phyloP scores from a whole-genome alignment of 2,113 vertebrate species.

The Tretioscincus oriximinensis region DNA sequence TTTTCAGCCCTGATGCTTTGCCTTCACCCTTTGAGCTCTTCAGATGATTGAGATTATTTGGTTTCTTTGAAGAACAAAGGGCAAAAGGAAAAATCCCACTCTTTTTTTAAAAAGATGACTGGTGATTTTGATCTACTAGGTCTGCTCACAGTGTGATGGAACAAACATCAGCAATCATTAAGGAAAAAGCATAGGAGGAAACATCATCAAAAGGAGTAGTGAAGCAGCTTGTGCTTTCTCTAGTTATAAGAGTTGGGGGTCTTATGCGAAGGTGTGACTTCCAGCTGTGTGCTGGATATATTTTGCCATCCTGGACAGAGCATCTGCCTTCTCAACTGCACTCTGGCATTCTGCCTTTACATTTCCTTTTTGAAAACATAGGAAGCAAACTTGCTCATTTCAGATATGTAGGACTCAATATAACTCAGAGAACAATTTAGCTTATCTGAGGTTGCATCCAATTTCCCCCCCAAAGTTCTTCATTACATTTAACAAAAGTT shows the following conservation, averaged over 20 bases:
- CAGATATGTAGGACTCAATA: neutral
- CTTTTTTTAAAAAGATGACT: constrained; percentile 68
- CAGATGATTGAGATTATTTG: constrained; percentile 71
- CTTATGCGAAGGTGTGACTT: constrained; percentile 6
- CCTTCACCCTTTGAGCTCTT: constrained; percentile 73
- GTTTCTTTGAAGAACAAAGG: constrained; percentile 74
- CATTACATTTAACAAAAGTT: too few relatives aligned
- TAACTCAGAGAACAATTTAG: neutral
- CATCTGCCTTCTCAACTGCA: neutral
- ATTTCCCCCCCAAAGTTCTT: too few relatives aligned
- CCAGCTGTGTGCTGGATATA: constrained; percentile 1
- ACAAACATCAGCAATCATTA: constrained; percentile 74
- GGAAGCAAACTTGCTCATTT: neutral
- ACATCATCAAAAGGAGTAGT: constrained; percentile 66
- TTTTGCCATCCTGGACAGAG: accelerated
- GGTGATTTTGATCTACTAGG: constrained; percentile 72
- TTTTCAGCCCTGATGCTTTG: constrained; percentile 65
- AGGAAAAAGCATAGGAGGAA: constrained; percentile 60
- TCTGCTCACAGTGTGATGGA: constrained; percentile 68
- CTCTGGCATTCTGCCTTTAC: neutral
- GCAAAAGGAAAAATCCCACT: constrained; percentile 9
- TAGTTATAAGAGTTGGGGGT: constrained; percentile 9
- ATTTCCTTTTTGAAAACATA: neutral
- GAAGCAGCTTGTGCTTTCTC: constrained; percentile 50
- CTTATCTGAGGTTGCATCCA: too few relatives aligned